Conservation (phyloP, 2,888 invertebrate species). For the Drosophila flavopinicola region DNA sequence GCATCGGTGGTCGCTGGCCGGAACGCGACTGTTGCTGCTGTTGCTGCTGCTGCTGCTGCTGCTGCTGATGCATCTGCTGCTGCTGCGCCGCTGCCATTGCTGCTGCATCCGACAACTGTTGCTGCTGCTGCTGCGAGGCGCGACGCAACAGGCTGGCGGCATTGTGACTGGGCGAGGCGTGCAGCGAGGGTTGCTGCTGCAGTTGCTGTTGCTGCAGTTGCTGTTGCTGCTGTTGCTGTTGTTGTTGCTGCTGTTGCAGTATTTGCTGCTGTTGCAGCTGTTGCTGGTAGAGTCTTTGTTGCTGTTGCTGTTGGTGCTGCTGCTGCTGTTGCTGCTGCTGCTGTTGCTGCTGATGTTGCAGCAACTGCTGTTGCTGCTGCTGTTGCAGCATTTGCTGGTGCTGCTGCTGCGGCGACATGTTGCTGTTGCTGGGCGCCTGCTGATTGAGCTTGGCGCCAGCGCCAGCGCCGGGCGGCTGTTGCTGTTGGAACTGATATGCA, state of each 20-base stretch:
- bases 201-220: conserved; percentile 57
- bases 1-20: conserved; percentile 86
- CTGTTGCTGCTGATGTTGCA: conserved; percentile 33
- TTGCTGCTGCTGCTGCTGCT: conserved; percentile 67
- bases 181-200: conserved; percentile 67
- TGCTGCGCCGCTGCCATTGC: conserved; percentile 58
- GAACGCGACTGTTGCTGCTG: conserved; percentile 82
- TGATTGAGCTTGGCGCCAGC: conserved; percentile 42
- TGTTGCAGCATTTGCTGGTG: conserved; percentile 61
- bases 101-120: conserved; percentile 83
- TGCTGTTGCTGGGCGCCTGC: conserved; percentile 39
- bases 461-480: conserved; percentile 78
- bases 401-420: conserved; percentile 69
- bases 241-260: conserved; percentile 24
- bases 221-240: conserved; percentile 64
- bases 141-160: conserved; percentile 70
- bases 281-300: conserved; percentile 52
- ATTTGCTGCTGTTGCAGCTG: conserved; percentile 45
- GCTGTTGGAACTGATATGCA: conserved; percentile 83
- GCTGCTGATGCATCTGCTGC: no score
- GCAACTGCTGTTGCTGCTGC: conserved; percentile 63
- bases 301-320: conserved; percentile 49
- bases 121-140: conserved; percentile 74
- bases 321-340: conserved; percentile 68
- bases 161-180: conserved; percentile 70